A percentile compares a stretch with the other conserved stretches of the same genome.
phyloP scores from a whole-genome alignment of 2,888 invertebrate genomes.

The Acanthosepion esculentum region DNA sequence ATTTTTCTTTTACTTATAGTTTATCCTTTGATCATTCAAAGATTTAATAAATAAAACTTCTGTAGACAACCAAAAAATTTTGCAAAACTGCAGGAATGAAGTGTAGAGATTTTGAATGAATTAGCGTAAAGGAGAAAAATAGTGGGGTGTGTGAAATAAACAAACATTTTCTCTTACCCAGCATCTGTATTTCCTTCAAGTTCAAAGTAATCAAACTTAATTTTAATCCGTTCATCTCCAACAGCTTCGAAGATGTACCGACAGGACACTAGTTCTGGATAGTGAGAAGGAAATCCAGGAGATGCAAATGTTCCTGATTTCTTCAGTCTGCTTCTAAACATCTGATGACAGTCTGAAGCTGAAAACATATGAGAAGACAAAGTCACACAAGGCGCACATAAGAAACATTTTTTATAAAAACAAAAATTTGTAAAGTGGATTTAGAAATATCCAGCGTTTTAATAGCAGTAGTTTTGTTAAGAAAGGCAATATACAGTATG shows the following conservation, averaged over 20 bases:
- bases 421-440: not conserved
- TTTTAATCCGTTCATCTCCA: conserved; percentile 66
- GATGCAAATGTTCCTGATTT: conserved; percentile 65
- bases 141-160: not conserved
- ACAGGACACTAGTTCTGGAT: conserved; percentile 65
- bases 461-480: too few species aligned
- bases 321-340: conserved; percentile 41
- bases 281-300: conserved; percentile 67
- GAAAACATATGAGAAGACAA: not conserved
- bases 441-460: too few species aligned
- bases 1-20: too few species aligned
- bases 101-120: not conserved
- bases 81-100: too few species aligned
- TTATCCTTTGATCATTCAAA: too few species aligned
- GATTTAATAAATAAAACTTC: too few species aligned
- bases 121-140: not conserved
- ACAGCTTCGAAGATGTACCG: conserved; percentile 68
- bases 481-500: too few species aligned
- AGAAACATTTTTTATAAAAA: not conserved
- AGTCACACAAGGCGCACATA: not conserved
- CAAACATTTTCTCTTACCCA: not conserved
- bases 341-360: conserved; percentile 46
- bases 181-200: conserved; percentile 59
- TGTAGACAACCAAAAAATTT: too few species aligned
- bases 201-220: conserved; percentile 67